Base-by-base conservation (phyloP, 2,888 invertebrate species). In the Drosophila prolongata region DNA sequence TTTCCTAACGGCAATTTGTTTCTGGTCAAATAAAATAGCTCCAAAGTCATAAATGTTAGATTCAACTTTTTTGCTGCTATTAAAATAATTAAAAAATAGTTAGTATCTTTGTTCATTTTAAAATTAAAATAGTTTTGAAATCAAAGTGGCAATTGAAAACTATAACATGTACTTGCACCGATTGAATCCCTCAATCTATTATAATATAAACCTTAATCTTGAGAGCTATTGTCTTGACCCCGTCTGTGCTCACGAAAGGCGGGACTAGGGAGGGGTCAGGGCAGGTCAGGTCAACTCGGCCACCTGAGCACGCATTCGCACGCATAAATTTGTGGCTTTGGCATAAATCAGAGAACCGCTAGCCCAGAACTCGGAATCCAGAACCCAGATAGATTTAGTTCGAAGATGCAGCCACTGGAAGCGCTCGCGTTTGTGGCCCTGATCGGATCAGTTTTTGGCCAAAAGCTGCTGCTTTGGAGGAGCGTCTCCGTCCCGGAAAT, bases 321-420 rank as follows among this genome's bases (percentile, higher is more conserved):
- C 76, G 81, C 86, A 87, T 87, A 82, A 87, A 78, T 75, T 87
- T 49, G 35, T 35, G 49, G 8, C 6, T 34, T 49, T 70, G 59
- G 74, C 79, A 77, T 85, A 80, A 85, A 79, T 82, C 16, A 46
- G 40, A 49, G 35, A 40, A 11, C 40, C 42, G 57, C 47, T 43
- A 47, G 3, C 30, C 47, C 49, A 46, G 37, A 50, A 56, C 47
- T 13, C 37, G n/a, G 46, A 27, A 16, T 9, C 24, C 49, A 19
- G 10, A 43, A 13, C 34, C 16, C 34, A 34, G 19, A 11, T 19
- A 9, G 30, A n/a, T 35, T 35, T 14, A 35, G 46, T 64, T 46
- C 16, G 53, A 64, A 65, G 65, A 64, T 64, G 62, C 61, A 3
- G n/a, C 53, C 40, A 11, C 27, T 47, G 11, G 40, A 59, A 43